Conservation (phyloP, 2,888 invertebrate genomes). For the Gnatocerus cornutus region DNA sequence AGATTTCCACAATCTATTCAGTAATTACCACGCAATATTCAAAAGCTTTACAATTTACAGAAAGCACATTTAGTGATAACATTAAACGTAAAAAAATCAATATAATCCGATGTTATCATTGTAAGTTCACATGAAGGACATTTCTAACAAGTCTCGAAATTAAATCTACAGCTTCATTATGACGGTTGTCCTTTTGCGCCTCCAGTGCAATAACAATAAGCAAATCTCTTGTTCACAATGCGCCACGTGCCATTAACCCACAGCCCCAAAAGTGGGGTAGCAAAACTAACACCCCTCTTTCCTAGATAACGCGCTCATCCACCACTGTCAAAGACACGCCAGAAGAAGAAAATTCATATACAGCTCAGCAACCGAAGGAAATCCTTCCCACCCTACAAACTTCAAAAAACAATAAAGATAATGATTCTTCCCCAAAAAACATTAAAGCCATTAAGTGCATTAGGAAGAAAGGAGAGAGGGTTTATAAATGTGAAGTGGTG, state of each 20-base stretch:
- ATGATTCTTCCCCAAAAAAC: constrained; percentile 48
- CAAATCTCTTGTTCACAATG: constrained; percentile 12
- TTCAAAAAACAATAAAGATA: constrained; percentile 52
- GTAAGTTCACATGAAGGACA: too few species aligned
- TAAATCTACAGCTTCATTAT: too few species aligned
- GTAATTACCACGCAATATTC: constrained; percentile 32
- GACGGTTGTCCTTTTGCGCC: not conserved
- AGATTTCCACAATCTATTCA: constrained; percentile 26
- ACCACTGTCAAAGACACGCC: constrained; percentile 33
- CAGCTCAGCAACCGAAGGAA: constrained; percentile 11
- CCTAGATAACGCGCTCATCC: constrained; percentile 37
- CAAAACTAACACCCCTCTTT: constrained; percentile 25
- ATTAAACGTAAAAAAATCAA: constrained; percentile 9
- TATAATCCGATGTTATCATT: too few species aligned
- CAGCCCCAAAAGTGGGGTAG: not conserved
- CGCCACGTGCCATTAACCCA: constrained; percentile 39
- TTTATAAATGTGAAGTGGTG: constrained; percentile 55
- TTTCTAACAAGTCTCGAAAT: too few species aligned
- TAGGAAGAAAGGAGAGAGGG: constrained; percentile 47
- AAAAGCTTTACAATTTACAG: not conserved
- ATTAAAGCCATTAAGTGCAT: constrained; percentile 55
- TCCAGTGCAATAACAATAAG: not conserved
- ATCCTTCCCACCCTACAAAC: constrained; percentile 6
- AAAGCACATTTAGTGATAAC: constrained; percentile 18
- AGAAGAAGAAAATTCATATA: constrained; percentile 32